A percentile compares a stretch with the other conserved stretches of the same genome.
phyloP scores from a whole-genome alignment of 2,888 invertebrate genomes.

The Allophyes oxyacanthae region DNA sequence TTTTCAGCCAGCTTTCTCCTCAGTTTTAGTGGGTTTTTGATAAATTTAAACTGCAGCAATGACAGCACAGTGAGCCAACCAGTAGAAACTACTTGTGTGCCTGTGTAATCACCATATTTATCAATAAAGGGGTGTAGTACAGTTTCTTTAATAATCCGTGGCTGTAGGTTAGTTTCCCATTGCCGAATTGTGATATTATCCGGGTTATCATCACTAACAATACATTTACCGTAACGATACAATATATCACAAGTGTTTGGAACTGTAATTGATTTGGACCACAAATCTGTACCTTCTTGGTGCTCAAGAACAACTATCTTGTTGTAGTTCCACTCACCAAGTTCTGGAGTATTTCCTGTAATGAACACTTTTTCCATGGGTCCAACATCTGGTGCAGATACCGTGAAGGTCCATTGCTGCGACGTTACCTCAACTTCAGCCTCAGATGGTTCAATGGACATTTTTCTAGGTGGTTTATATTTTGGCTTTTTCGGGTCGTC shows the following conservation, averaged over 20 bases:
- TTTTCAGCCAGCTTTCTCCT: slow-evolving; percentile 92
- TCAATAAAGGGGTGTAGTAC: slow-evolving; percentile 86
- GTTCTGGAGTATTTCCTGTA: slow-evolving; percentile 91
- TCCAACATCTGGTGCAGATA: slow-evolving; percentile 85
- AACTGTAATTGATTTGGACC: slow-evolving; percentile 91
- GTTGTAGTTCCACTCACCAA: slow-evolving; percentile 93
- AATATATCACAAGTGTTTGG: slow-evolving; percentile 91
- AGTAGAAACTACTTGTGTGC: slow-evolving; percentile 90
- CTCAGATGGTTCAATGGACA: slow-evolving; percentile 65
- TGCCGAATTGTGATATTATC: slow-evolving; percentile 90
- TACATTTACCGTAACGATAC: slow-evolving; percentile 94
- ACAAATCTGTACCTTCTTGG: slow-evolving; percentile 83
- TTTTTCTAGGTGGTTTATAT: slow-evolving; percentile 70
- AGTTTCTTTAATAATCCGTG: slow-evolving; percentile 89
- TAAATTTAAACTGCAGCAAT: slow-evolving; percentile 95
- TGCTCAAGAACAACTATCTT: slow-evolving; percentile 89
- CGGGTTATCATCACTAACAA: slow-evolving; percentile 89
- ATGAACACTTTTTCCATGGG: slow-evolving; percentile 92
- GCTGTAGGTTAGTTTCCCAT: slow-evolving; percentile 94
- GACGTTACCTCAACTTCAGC: slow-evolving; percentile 63
- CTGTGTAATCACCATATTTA: slow-evolving; percentile 91
- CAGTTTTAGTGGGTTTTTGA: slow-evolving; percentile 93
- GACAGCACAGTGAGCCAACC: slow-evolving; percentile 96
- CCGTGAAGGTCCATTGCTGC: slow-evolving; percentile 82
- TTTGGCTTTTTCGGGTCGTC: slow-evolving; percentile 83